phyloP scores from a whole-genome alignment of 2,888 invertebrate species.

The Tinea semifulvella region DNA sequence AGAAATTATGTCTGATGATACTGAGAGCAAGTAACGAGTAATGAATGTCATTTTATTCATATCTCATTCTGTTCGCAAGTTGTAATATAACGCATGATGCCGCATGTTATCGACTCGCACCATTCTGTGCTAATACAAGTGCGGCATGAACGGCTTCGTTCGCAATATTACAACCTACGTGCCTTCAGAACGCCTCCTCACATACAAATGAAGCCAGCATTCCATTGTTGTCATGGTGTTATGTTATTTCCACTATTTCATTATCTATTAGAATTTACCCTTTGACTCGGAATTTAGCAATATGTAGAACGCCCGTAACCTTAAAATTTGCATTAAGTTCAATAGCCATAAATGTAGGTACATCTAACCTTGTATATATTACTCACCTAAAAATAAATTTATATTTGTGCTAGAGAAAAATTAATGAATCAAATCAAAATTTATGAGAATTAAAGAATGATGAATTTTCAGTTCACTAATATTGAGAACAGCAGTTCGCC shows the following conservation, averaged over 20 bases:
- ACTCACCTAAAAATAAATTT: background rate
- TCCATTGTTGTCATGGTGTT: constrained; percentile 24
- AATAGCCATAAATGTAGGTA: background rate
- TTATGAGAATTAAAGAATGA: no score
- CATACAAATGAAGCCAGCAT: constrained; percentile 46
- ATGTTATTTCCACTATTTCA: constrained; percentile 14
- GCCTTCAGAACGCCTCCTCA: constrained; percentile 35
- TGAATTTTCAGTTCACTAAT: no score
- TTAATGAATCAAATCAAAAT: background rate
- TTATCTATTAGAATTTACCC: constrained; percentile 12
- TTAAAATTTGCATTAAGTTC: background rate
- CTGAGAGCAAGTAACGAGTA: constrained; percentile 17
- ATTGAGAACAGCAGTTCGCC: no score
- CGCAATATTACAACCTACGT: constrained; percentile 42
- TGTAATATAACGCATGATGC: constrained; percentile 25
- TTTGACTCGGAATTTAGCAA: background rate
- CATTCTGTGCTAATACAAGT: constrained; percentile 42
- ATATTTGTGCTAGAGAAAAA: background rate
- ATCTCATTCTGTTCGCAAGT: constrained; percentile 36
- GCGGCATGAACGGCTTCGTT: constrained; percentile 18
- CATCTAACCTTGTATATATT: background rate
- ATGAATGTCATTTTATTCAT: constrained; percentile 31
- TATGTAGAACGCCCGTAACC: background rate
- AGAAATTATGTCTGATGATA: constrained; percentile 4
- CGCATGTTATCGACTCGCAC: constrained; percentile 17